Evolutionary conservation across 2,888 invertebrate species (phyloP), one percentile per base, ranked within the genome.

Genomic region (Synergus itoensis): DNA sequence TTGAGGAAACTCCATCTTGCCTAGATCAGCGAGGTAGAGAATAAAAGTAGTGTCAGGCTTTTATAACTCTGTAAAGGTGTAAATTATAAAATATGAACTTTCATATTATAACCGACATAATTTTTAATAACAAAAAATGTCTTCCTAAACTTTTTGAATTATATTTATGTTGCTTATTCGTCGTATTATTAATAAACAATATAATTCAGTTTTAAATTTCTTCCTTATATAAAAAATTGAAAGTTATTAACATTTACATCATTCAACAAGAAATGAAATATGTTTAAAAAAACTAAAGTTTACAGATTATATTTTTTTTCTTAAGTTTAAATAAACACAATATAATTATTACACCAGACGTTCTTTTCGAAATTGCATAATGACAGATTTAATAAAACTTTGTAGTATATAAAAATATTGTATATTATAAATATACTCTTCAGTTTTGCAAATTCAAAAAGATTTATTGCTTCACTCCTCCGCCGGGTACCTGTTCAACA

Each of bases 401-500:
- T 36, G 36, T 36, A 36, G 36, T 2, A 28, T 28, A 28, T 36
- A 36, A 36, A 36, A 57, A 18, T 57, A 57, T 18, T 57, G 18
- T 18, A 18, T 18, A 57, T 57, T 18, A 57, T 18, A 57, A 57
- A 62, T 73, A 28, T 36, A 45, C 40, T 73, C 16, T 41, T 69
- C 14, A 21, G 21, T 69, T 45, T 69, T 14, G 43, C 43, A 45
- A 45, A 73, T 73, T 53, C 28, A n/a, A 73, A 28, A 40, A 73
- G 73, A 73, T 73, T 73, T 73, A 73, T 53, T 73, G 11, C 73
- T 36, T 53, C 53, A 65, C 7, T 7, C 2, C 53, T 62, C 21
- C 1, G 12, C 4, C 14, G 12, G 62, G 62, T 73, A 73, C 73
- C 73, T 73, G 53, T 73, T 73, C 4, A 73, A 69, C 43, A 21